phyloP scores from a whole-genome alignment of 2,888 invertebrate species.

The Piscicola geometra region DNA sequence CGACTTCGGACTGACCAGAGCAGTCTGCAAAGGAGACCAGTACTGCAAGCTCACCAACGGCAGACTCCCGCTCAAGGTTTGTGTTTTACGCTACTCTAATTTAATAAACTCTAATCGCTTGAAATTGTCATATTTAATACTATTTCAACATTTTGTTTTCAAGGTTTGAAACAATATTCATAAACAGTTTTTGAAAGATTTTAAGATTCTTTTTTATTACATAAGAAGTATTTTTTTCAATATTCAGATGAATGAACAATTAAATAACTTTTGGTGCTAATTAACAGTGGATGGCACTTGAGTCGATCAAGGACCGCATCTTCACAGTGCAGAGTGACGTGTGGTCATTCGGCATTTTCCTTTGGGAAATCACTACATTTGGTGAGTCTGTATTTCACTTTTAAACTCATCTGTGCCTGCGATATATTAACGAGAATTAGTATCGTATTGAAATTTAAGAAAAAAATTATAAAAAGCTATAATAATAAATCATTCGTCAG shows the following conservation, averaged over 20 bases:
- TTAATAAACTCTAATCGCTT: neutral
- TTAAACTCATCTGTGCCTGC: neutral
- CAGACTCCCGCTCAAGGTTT: conserved; percentile 51
- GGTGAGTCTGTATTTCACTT: conserved; percentile 60
- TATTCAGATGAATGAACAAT: no score
- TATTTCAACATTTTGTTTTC: neutral
- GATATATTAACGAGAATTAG: neutral
- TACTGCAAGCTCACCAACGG: conserved; percentile 66
- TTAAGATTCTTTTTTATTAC: no score
- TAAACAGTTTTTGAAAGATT: no score
- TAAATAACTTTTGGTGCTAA: no score
- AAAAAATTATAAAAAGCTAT: neutral
- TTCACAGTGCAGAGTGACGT: conserved; percentile 78
- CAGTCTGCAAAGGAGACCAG: conserved; percentile 38
- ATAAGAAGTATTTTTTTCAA: no score
- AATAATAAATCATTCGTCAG: conserved; percentile 41
- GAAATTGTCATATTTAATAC: neutral
- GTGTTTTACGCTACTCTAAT: neutral
- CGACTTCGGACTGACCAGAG: conserved; percentile 78
- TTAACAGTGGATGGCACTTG: conserved; percentile 54
- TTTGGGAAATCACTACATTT: conserved; percentile 82
- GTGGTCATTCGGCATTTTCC: conserved; percentile 78
- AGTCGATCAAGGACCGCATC: conserved; percentile 62
- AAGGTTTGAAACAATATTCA: neutral
- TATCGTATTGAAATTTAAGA: neutral